These are phyloP conservation scores for Lomographa bimaculata DNA, from an alignment of 2,888 invertebrate species.

Conservation along the genomic window DNA sequence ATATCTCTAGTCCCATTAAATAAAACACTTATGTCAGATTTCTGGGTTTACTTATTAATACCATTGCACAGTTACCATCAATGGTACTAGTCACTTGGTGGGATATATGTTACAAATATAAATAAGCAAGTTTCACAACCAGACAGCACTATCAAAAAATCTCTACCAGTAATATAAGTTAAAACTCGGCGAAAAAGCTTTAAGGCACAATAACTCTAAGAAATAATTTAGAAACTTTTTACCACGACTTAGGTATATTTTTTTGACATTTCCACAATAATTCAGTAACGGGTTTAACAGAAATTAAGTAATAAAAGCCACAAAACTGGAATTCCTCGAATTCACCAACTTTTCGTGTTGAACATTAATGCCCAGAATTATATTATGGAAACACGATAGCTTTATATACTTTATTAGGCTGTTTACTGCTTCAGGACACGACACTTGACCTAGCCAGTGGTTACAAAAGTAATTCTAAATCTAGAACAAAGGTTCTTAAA, in stretches of 20 bases:
- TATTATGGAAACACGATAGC: slow-evolving; percentile 10
- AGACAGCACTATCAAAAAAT: too few species aligned
- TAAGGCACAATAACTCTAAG: too few species aligned
- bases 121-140: too few species aligned
- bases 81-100: too few species aligned
- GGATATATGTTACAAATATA: too few species aligned
- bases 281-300: background rate
- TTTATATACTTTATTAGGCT: slow-evolving; percentile 9
- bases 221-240: too few species aligned
- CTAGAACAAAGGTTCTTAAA: background rate
- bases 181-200: too few species aligned
- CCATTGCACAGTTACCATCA: too few species aligned
- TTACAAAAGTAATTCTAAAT: background rate
- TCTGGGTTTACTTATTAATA: too few species aligned
- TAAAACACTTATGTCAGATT: too few species aligned
- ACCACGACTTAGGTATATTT: background rate
- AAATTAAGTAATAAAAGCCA: background rate
- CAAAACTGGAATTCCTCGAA: slow-evolving; percentile 4
- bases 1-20: too few species aligned
- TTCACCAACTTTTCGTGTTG: slow-evolving; percentile 7
- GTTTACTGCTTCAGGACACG: slow-evolving; percentile 1
- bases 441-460: background rate
- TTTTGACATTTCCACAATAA: background rate
- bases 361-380: background rate
- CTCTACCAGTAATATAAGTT: too few species aligned